Evolutionary conservation across 2,797 vertebrate genomes (phyloP).

Genomic region (Buceros bicornis): DNA sequence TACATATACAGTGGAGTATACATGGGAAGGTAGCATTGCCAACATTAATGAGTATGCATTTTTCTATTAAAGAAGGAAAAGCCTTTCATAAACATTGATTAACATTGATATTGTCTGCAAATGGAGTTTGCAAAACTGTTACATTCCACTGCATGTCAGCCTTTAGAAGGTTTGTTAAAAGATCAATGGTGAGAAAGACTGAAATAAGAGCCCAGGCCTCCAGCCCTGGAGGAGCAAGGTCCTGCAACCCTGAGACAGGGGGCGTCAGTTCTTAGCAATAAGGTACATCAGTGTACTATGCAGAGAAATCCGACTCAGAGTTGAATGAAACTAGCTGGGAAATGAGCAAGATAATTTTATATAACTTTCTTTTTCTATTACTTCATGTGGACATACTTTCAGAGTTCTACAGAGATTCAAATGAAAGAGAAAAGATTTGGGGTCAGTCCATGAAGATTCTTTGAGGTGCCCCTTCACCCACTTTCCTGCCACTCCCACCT

Average conservation of each 20-base stretch:
- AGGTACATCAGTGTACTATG: not conserved
- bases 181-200: not conserved
- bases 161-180: not conserved
- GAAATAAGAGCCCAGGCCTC: not conserved
- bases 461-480: not conserved
- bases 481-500: accelerated
- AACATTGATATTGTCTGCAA: not conserved
- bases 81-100: not conserved
- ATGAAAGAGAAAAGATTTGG: not conserved
- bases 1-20: not conserved
- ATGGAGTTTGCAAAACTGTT: not conserved
- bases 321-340: not conserved
- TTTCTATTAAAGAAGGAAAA: no score
- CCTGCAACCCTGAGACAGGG: accelerated
- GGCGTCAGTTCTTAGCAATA: not conserved
- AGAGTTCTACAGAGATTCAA: not conserved
- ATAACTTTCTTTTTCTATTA: not conserved
- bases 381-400: not conserved
- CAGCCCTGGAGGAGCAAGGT: not conserved
- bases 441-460: not conserved
- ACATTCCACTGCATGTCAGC: not conserved
- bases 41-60: not conserved
- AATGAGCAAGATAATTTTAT: not conserved
- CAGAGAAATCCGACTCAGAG: not conserved
- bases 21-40: not conserved